Evolutionary conservation across 2,888 invertebrate genomes (phyloP), one percentile per base, ranked within the genome.

Genomic region (Tinea semifulvella): DNA sequence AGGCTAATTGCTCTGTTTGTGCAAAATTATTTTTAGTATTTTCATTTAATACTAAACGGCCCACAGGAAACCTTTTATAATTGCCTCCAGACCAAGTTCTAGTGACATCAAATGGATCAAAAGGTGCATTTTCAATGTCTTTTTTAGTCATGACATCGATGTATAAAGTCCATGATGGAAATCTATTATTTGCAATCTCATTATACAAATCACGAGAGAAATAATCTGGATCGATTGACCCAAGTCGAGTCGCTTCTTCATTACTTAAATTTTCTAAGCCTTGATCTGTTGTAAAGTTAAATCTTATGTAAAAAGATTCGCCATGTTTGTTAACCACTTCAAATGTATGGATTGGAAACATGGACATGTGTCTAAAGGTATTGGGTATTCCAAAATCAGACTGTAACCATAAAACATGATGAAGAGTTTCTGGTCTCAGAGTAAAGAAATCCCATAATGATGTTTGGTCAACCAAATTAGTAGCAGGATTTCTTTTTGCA

Each of bases 401-500:
- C 56, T 91, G 89, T 48, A 93, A 65, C 76, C 94, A 88, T 61
- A 90, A 76, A 8, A 86, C 72, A 56, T 91, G 28, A 61, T 95
- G 92, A 2, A 88, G 83, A 0, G 88, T 81, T 66, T 94, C 93
- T 0, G 95, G 92, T 31, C 91, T 82, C 27, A 93, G 76, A 0
- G 89, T 85, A 45, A 93, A 80, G 56, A 96, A 94, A 64, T 97
- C 96, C 92, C 94, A 95, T 57, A 89, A 88, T 87, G 90, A 88
- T 53, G 92, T 90, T 0, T 87, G 68, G 68, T 96, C 96, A 68
- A 90, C 89, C 13, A 94, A 71, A 56, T 90, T 88, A 0, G 92
- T 92, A 36, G 82, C 88, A 0, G 98, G 97, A 67, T 98, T 97
- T 55, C 95, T 84, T 70, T 94, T 96, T 60, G 95, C 91, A 0